phyloP scores from a whole-genome alignment of 2,113 vertebrate species.

The Oenanthe melanoleuca region DNA sequence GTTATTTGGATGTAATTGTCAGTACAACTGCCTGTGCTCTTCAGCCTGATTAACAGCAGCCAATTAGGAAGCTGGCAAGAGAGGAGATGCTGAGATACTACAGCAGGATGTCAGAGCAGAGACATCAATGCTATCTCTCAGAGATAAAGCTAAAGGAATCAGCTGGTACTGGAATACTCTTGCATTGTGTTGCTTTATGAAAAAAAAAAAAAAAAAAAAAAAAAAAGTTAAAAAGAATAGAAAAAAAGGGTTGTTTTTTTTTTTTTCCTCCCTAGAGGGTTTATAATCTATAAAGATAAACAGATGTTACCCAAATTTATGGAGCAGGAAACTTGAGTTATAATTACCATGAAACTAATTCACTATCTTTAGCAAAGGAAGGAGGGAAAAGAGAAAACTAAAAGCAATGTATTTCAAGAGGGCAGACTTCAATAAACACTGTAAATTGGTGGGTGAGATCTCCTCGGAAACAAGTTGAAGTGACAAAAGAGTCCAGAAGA shows the following conservation, averaged over 20 bases:
- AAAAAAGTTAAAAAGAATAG: background rate
- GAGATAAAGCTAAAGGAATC: background rate
- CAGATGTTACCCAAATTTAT: background rate
- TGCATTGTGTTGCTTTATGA: background rate
- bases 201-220: background rate
- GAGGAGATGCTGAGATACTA: background rate
- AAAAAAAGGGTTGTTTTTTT: accelerated
- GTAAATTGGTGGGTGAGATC: constrained; percentile 55
- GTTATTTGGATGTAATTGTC: background rate
- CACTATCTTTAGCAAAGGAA: constrained; percentile 31
- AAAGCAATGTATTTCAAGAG: constrained; percentile 46
- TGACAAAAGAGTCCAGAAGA: constrained; percentile 61
- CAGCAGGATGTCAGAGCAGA: background rate
- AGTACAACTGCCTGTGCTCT: background rate
- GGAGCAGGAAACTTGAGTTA: background rate
- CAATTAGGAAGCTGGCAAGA: background rate
- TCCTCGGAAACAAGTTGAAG: constrained; percentile 68
- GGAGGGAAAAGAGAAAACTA: constrained; percentile 21
- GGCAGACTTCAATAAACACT: constrained; percentile 52
- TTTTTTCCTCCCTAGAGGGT: background rate
- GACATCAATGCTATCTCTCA: background rate
- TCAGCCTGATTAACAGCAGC: background rate
- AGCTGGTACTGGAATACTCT: background rate
- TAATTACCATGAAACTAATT: constrained; percentile 15
- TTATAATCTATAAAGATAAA: background rate